Evolutionary conservation across 2,888 invertebrate species (phyloP).

Genomic region (Hirtodrosophila trivittata): DNA sequence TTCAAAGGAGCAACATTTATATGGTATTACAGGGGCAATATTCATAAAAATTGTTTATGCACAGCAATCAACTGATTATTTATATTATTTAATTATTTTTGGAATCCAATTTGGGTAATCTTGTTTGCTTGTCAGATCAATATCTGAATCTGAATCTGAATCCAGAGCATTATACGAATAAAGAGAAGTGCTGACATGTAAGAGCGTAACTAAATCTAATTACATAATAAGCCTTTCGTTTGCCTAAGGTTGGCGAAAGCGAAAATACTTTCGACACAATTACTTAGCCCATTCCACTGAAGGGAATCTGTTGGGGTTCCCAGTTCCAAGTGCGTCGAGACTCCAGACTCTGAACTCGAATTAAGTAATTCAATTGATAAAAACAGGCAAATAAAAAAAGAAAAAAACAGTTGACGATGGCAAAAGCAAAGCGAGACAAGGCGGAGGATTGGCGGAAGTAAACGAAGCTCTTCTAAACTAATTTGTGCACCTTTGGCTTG

Average conservation of each 20-base stretch:
- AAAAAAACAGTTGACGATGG: constrained; percentile 11
- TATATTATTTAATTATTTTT: background rate
- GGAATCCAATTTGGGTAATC: background rate
- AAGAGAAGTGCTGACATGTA: background rate
- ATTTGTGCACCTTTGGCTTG: constrained; percentile 56
- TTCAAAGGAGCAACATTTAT: no score
- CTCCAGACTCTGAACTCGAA: constrained; percentile 41
- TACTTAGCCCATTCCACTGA: background rate
- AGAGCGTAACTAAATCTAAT: constrained; percentile 43
- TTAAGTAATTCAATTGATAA: constrained; percentile 58
- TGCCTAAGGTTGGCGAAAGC: background rate
- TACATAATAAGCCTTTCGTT: constrained; percentile 45
- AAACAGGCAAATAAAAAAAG: constrained; percentile 30
- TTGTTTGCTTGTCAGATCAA: background rate
- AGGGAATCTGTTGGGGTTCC: background rate
- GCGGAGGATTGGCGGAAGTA: constrained; percentile 7
- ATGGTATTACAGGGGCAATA: no score
- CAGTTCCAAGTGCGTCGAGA: background rate
- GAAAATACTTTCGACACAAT: constrained; percentile 3
- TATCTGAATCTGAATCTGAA: no score
- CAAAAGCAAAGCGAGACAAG: constrained; percentile 20
- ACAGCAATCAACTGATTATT: background rate
- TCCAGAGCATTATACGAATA: no score
- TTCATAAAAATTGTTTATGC: no score
- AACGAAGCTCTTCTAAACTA: constrained; percentile 35